Evolutionary conservation across 92 coral and sea anemone genomes (phyloP), one percentile per base, ranked within the genome.

Genomic region (Blastomussa wellsi): DNA sequence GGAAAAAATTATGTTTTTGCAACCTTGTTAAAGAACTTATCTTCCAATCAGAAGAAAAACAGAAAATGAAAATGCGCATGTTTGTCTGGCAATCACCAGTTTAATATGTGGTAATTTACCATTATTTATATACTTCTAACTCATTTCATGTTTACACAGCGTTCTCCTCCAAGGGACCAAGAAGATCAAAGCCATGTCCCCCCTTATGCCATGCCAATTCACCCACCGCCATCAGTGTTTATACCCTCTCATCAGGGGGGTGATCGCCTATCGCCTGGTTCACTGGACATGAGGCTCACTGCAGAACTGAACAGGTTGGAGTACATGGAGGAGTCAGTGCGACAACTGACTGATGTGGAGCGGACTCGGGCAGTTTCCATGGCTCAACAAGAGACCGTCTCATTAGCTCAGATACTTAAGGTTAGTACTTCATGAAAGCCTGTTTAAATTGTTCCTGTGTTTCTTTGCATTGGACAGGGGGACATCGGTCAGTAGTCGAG

Each of bases 361-460:
- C 84, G 93, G 64, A 95, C 98, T 31, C 89, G 98, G 59, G 91
- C 95, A 33, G 95, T 94, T 24, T 83, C 99, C 9, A 80, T 94
- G 26, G 99, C 99, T 5, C 98, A 97, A 74, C 99, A 97, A 82
- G 98, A 97, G 73, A 97, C 99, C 6, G 99, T 97, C 9, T 94
- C 99, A 6, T 84, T 97, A 87, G 98, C 99, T 35, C 98, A 96
- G 86, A 96, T 96, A 36, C 91, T 96, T 38, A 96, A 96, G 97
- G 99, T 95, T 68, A 74, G 84, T 39, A 11, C 10, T 69, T n/a
- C 41, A 41, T 47, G 1, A 15, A 31, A 42, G 39, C 22, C 44
- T 7, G 36, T 1, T 48, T 76, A 28, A 4, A 36, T 10, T 51
- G 55, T 60, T 10, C 35, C 5, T 0, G 68, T 62, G 11, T 60